phyloP scores from a whole-genome alignment of 2,888 invertebrate species.

The Pterobdella sp. region DNA sequence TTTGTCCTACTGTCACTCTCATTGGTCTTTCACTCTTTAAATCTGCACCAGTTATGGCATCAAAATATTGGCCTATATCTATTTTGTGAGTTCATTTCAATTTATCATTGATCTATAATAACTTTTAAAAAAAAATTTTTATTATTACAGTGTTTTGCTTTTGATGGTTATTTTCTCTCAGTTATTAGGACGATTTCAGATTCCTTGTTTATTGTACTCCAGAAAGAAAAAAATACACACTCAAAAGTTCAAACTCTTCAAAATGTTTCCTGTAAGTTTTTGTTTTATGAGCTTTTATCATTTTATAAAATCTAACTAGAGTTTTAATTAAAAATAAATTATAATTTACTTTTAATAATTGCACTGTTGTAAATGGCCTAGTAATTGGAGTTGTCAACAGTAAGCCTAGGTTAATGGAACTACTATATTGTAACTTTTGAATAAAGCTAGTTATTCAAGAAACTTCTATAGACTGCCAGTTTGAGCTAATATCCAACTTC shows the following conservation, averaged over 20 bases:
- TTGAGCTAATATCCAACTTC: no score
- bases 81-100: slow-evolving; percentile 59
- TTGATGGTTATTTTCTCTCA: slow-evolving; percentile 60
- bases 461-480: no score
- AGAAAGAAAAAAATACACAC: slow-evolving; percentile 58
- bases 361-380: no score
- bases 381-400: no score
- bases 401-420: no score
- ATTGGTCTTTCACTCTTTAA: slow-evolving; percentile 75
- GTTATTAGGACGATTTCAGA: slow-evolving; percentile 41
- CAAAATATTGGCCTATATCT: slow-evolving; percentile 75
- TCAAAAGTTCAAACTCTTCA: slow-evolving; percentile 64
- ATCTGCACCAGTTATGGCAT: slow-evolving; percentile 71
- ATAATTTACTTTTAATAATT: no score
- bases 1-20: slow-evolving; percentile 73
- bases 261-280: slow-evolving; percentile 65
- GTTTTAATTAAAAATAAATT: no score
- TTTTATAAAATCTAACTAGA: no score
- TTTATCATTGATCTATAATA: neutral
- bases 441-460: no score
- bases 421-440: no score
- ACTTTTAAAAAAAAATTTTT: neutral
- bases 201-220: slow-evolving; percentile 44
- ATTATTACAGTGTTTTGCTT: slow-evolving; percentile 50
- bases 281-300: neutral